Evolutionary conservation across 1,140 invertebrate species (phyloP).

Genomic region (Pachyrhynchus sulphureomaculatus): DNA sequence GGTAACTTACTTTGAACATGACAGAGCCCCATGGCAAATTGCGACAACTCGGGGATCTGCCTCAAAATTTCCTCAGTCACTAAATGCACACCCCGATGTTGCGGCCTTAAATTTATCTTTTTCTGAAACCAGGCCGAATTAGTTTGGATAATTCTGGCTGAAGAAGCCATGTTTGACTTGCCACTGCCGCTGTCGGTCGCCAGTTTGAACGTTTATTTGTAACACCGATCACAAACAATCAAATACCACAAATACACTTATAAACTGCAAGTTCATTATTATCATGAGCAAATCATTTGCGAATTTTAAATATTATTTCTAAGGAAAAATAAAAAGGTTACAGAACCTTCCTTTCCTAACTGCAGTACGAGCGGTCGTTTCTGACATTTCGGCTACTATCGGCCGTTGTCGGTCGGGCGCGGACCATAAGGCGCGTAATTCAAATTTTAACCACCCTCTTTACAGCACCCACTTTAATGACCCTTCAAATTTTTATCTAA

Average conservation of each 20-base stretch:
- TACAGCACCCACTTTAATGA: too few relatives aligned
- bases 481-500: too few relatives aligned
- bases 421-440: constrained; percentile 24
- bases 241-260: constrained; percentile 41
- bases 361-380: constrained; percentile 47
- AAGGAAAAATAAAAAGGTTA: constrained; percentile 48
- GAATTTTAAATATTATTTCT: constrained; percentile 41
- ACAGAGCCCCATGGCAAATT: constrained; percentile 91
- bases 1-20: constrained; percentile 89
- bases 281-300: constrained; percentile 52
- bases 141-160: constrained; percentile 83
- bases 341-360: constrained; percentile 42
- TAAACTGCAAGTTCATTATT: constrained; percentile 48
- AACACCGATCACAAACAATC: constrained; percentile 44
- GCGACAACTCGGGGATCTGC: constrained; percentile 87
- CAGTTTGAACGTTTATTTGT: constrained; percentile 49
- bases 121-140: constrained; percentile 95
- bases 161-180: constrained; percentile 78
- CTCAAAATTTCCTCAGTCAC: constrained; percentile 93
- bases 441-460: constrained; percentile 13
- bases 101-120: constrained; percentile 91
- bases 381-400: constrained; percentile 40
- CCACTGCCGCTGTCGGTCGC: constrained; percentile 51
- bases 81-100: constrained; percentile 91
- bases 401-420: constrained; percentile 40